These are phyloP conservation scores for Trypoxylus dichotomus DNA, from an alignment of 1,140 invertebrate genomes.

Conservation along the genomic window DNA sequence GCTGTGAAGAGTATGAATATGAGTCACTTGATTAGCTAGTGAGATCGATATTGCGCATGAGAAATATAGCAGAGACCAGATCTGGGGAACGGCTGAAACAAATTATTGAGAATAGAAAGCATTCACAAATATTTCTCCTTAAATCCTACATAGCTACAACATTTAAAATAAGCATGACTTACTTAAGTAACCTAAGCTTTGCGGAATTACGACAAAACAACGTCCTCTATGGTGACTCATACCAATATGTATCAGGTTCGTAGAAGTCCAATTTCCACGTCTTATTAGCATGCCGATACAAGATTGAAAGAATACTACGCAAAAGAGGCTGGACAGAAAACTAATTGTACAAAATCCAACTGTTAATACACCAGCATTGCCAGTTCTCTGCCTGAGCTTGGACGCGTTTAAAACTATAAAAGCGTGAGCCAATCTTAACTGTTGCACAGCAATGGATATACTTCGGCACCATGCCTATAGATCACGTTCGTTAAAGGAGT, in stretches of 20 bases:
- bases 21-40: background rate
- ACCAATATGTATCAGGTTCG: background rate
- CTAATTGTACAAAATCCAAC: constrained; percentile 3
- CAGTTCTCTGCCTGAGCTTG: background rate
- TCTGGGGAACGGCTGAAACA: constrained; percentile 10
- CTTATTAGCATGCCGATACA: constrained; percentile 7
- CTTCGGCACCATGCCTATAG: background rate
- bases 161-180: background rate
- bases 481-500: too few relatives aligned
- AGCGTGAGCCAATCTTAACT: background rate
- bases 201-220: constrained; percentile 4
- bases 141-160: background rate
- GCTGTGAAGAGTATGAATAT: constrained; percentile 4
- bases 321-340: background rate
- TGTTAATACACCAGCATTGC: background rate
- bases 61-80: constrained; percentile 22
- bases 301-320: constrained; percentile 8
- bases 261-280: background rate
- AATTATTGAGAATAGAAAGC: background rate
- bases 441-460: background rate
- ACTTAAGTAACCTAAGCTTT: constrained; percentile 23
- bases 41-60: background rate
- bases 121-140: background rate
- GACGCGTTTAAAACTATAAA: background rate
- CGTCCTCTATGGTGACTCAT: background rate